Percentiles rank a stretch among this genome's conserved stretches.
phyloP scores from a whole-genome alignment of 2,888 invertebrate species.

The Tachina lurida region DNA sequence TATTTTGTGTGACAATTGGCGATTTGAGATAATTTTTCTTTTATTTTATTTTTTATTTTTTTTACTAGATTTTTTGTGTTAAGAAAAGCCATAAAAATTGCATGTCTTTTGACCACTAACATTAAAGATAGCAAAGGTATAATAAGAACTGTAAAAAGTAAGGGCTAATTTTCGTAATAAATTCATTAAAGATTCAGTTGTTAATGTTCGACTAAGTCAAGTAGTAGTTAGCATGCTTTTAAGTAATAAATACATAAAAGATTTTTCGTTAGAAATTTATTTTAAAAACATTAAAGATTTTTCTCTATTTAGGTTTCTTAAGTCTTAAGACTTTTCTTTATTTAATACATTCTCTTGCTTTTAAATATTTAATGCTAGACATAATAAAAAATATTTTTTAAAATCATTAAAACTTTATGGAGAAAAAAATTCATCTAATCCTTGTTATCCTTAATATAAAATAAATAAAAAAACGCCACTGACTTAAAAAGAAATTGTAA shows the following conservation, averaged over 20 bases:
- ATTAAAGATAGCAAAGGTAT: constrained; percentile 49
- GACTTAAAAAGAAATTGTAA: constrained; percentile 53
- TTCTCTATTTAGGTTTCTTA: neutral
- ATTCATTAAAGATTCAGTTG: constrained; percentile 10
- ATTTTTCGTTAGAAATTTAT: neutral
- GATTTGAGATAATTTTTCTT: constrained; percentile 65
- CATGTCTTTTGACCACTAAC: constrained; percentile 68
- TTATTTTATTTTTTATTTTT: neutral
- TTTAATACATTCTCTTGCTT: neutral
- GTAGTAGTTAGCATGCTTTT: constrained; percentile 53
- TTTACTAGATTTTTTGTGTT: neutral
- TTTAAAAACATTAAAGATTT: neutral
- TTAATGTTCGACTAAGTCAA: constrained; percentile 43
- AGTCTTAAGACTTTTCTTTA: no score
- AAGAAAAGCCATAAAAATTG: constrained; percentile 54
- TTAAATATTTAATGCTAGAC: neutral
- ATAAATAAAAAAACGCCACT: constrained; percentile 1
- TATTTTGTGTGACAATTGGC: constrained; percentile 73
- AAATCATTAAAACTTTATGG: constrained; percentile 61
- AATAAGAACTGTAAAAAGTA: neutral
- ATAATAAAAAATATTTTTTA: constrained; percentile 13
- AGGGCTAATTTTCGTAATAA: neutral
- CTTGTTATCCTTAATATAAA: constrained; percentile 60
- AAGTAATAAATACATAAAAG: constrained; percentile 15
- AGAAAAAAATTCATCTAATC: constrained; percentile 57